Conservation (phyloP, 2,113 vertebrate genomes). For the Piaya cayana region DNA sequence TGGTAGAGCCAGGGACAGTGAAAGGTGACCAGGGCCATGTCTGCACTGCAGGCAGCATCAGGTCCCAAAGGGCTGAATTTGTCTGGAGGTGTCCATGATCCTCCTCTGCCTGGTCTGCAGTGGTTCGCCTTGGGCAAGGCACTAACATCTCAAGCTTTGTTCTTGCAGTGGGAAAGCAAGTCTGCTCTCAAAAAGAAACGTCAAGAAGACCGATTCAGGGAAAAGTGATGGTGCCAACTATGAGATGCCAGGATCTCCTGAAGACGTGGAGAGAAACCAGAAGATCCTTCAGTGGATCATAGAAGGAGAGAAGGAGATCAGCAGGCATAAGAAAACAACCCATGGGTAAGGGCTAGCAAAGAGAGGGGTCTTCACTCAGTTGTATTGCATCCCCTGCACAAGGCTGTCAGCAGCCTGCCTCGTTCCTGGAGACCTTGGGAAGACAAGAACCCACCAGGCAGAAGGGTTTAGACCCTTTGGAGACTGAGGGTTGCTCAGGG, state of each 20-base stretch:
- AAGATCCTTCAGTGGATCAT: slow-evolving; percentile 98
- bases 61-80: background rate
- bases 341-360: slow-evolving; percentile 81
- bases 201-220: slow-evolving; percentile 85
- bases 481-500: background rate
- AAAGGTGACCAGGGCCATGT: background rate
- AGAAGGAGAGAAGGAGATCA: slow-evolving; percentile 91
- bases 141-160: slow-evolving; percentile 28
- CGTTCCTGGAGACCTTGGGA: background rate
- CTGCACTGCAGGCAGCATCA: background rate
- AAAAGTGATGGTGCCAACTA: slow-evolving; percentile 72
- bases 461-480: background rate
- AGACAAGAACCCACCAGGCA: background rate
- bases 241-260: slow-evolving; percentile 82
- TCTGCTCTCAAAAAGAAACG: slow-evolving; percentile 81
- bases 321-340: slow-evolving; percentile 85
- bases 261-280: slow-evolving; percentile 90
- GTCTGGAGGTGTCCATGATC: background rate
- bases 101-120: background rate
- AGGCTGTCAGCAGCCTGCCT: background rate
- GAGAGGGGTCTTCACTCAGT: background rate
- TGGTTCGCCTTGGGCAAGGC: background rate
- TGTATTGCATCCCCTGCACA: background rate
- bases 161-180: slow-evolving; percentile 85
- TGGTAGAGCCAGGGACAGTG: background rate